Base-by-base conservation (phyloP, 1,140 invertebrate species). In the Delia radicum region DNA sequence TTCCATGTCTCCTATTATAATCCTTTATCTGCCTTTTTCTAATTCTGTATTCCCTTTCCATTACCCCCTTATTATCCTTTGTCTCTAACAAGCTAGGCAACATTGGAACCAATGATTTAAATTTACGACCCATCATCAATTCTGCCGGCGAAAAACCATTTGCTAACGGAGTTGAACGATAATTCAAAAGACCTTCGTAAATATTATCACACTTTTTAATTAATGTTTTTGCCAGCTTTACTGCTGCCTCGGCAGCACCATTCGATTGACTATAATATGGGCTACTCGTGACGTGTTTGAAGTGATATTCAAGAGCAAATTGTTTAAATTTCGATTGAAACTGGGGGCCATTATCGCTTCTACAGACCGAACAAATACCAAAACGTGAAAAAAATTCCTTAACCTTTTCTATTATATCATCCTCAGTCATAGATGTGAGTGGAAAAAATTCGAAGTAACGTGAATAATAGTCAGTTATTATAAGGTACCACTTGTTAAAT, bases 381-480 rank as follows among this genome's bases (percentile, higher is more conserved):
- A 3, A 65, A 12, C 18, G 0, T 24, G 24, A 65, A 65, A 65
- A 65, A 65, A 65, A 24, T 27, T 1, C n/a, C 26, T 65, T 65
- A 5, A 1, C 24, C 69, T 73, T 74, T 48, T 79, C 76, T 0
- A 77, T 73, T 42, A 80, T 46, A 5, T 75, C 13, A 55, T 29
- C 77, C 27, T 80, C 75, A 8, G 33, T 12, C 33, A 37, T 37
- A 10, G 33, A 37, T 8, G 33, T 37, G 10, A 37, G 15, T 12
- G 73, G n/a, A 74, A 78, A 67, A 15, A 80, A 79, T 78, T 81
- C 79, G 42, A 78, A 74, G 65, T 55, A 81, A 13, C 79, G 37
- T 10, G 81, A 82, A 65, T 79, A 82, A 77, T 81, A 81, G 74
- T 83, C 78, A 12, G 69, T 62, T 15, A 79, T 72, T 29, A 81